A percentile compares a stretch with the other conserved stretches of the same genome.
These are phyloP conservation scores for Crossaster papposus DNA, from an alignment of 53 echinoderm and acorn worm species.

Conservation along the genomic window DNA sequence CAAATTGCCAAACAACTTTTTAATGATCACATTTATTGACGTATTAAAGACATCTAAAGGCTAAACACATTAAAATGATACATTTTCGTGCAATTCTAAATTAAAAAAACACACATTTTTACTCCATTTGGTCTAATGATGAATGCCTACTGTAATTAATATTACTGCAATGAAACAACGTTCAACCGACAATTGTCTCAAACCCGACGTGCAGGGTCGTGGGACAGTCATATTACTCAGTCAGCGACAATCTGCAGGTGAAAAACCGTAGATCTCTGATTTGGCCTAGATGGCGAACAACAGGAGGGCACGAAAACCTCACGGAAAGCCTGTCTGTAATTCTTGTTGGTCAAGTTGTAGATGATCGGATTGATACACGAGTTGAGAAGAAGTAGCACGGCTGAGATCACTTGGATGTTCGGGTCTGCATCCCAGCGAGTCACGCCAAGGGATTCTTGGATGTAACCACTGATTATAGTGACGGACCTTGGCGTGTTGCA, in stretches of 20 bases:
- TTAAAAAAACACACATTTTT: too few species aligned
- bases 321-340: neutral
- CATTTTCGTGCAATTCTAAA: too few species aligned
- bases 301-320: constrained; percentile 9
- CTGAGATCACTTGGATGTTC: neutral
- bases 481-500: neutral
- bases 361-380: constrained; percentile 29
- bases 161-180: too few species aligned
- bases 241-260: neutral
- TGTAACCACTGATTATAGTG: neutral
- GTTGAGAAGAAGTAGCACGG: neutral
- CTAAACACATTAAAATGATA: too few species aligned
- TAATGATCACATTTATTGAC: too few species aligned
- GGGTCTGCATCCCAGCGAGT: neutral
- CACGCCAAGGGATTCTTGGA: neutral
- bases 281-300: neutral
- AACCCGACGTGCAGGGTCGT: neutral
- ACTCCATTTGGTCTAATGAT: too few species aligned
- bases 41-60: too few species aligned
- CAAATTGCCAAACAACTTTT: too few species aligned
- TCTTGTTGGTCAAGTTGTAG: constrained; percentile 13
- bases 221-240: neutral
- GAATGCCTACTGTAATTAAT: too few species aligned
- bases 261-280: neutral
- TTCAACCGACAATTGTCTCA: too few species aligned